Evolutionary conservation across 1,140 invertebrate genomes (phyloP).

Genomic region (Calliopsis andreniformis): DNA sequence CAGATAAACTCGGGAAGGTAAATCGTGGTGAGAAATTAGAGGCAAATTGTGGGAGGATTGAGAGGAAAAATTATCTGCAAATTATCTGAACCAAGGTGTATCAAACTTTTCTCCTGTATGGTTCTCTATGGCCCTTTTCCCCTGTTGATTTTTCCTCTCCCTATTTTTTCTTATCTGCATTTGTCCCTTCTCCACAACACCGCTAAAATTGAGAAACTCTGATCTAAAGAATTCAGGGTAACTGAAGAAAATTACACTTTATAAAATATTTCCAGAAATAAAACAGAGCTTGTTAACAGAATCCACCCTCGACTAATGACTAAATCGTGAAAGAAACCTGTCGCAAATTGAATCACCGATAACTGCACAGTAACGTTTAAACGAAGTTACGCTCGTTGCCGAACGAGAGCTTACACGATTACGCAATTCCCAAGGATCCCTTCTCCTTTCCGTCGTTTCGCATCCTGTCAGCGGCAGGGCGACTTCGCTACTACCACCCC

Average conservation of each 20-base stretch:
- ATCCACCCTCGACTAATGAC: no score
- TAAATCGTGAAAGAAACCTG: neutral
- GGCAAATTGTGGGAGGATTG: neutral
- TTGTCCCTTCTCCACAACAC: no score
- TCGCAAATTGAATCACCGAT: conserved; percentile 32
- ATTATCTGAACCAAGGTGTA: no score
- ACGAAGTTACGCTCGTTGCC: conserved; percentile 34
- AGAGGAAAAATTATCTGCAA: neutral
- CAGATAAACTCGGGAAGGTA: conserved; percentile 9
- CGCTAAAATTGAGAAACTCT: no score
- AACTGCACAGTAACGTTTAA: conserved; percentile 52
- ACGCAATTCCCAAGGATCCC: conserved; percentile 32
- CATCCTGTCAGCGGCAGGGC: conserved; percentile 44
- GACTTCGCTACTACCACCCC: neutral
- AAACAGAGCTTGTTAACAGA: no score
- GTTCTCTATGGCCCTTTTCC: no score
- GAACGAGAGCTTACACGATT: conserved; percentile 57
- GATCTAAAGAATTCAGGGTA: no score
- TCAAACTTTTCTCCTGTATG: no score
- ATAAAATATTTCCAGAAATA: no score
- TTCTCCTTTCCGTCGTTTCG: conserved; percentile 47
- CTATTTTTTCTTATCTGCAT: no score
- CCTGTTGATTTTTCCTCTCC: no score
- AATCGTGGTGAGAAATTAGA: conserved; percentile 1
- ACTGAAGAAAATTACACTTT: no score